Conservation (phyloP, 1,140 invertebrate species). For the Bicyclus anynana region DNA sequence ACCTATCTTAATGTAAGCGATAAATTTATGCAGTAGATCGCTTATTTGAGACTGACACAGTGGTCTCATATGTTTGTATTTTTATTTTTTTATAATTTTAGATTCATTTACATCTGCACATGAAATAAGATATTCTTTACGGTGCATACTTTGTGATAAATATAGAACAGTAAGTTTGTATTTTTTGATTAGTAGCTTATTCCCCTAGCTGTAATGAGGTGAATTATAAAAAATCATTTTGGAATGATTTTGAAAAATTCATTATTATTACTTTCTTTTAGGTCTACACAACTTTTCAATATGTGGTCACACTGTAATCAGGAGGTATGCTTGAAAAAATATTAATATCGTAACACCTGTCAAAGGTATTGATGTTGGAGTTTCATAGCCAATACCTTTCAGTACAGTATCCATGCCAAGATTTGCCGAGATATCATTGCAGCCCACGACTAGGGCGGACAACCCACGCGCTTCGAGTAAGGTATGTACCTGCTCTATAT, state of each 20-base stretch:
- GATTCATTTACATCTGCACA: neutral
- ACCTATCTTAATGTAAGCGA: conserved; percentile 32
- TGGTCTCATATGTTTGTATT: conserved; percentile 10
- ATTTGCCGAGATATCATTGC: conserved; percentile 31
- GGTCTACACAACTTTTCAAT: too few relatives aligned
- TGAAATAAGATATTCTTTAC: too few relatives aligned
- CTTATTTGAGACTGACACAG: conserved; percentile 18
- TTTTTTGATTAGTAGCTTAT: too few relatives aligned
- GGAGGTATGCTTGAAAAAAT: neutral
- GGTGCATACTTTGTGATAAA: too few relatives aligned
- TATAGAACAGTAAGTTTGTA: too few relatives aligned
- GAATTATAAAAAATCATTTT: too few relatives aligned
- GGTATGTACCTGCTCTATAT: conserved; percentile 46
- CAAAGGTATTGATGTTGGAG: conserved; percentile 27
- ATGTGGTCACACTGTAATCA: neutral
- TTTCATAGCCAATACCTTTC: conserved; percentile 36
- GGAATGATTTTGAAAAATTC: too few relatives aligned
- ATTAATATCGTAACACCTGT: conserved; percentile 19
- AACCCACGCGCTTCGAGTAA: conserved; percentile 43
- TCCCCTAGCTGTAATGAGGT: too few relatives aligned
- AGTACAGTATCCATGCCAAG: conserved; percentile 42
- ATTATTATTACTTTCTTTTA: too few relatives aligned
- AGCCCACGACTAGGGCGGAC: conserved; percentile 27
- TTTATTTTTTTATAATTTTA: neutral
- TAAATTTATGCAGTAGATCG: conserved; percentile 30